Conservation (phyloP, 2,888 invertebrate genomes). For the Ecliptopera silaceata region DNA sequence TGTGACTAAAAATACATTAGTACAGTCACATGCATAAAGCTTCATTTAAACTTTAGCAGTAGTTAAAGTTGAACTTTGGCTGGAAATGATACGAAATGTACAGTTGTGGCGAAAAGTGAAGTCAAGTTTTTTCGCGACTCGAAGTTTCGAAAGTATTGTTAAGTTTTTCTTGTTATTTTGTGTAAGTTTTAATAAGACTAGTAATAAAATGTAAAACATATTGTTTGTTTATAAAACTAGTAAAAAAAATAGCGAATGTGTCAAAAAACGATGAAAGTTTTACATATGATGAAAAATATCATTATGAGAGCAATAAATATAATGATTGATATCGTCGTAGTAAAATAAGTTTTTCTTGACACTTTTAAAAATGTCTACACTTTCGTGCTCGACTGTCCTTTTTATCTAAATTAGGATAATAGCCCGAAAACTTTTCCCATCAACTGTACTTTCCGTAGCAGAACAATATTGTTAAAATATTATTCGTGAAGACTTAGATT, state of each 20-base stretch:
- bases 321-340: too few relatives aligned
- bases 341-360: too few relatives aligned
- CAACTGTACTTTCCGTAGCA: conserved; percentile 3
- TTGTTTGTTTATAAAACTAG: too few relatives aligned
- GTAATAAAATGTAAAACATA: too few relatives aligned
- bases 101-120: conserved; percentile 16
- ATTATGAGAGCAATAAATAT: too few relatives aligned
- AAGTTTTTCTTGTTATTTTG: not conserved
- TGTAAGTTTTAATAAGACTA: not conserved
- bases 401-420: not conserved
- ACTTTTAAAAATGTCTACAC: too few relatives aligned
- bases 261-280: too few relatives aligned
- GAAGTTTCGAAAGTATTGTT: conserved; percentile 1
- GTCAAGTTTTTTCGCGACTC: conserved; percentile 1
- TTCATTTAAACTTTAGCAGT: conserved; percentile 8
- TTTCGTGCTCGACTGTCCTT: not conserved
- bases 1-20: conserved; percentile 17
- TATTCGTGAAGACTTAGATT: not conserved
- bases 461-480: not conserved
- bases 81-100: conserved; percentile 15
- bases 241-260: too few relatives aligned
- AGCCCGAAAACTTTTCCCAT: conserved; percentile 10
- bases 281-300: too few relatives aligned
- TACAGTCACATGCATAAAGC: conserved; percentile 18
- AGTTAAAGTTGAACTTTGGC: conserved; percentile 9